Evolutionary conservation across 2,797 vertebrate species (phyloP).

Genomic region (Phataginus tetradactyla): DNA sequence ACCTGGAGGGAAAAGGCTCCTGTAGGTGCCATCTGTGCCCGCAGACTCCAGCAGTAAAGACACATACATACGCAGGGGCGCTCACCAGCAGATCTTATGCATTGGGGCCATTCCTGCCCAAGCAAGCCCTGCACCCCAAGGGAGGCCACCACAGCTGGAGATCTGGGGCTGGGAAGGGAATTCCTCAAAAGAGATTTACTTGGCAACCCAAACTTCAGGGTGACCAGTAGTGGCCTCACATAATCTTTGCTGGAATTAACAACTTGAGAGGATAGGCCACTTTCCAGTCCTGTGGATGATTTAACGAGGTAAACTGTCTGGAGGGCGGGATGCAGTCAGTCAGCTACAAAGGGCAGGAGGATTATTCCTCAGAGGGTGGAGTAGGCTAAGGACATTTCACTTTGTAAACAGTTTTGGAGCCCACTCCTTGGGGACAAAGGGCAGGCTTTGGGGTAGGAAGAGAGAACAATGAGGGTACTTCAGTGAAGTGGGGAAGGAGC

Average conservation of each 20-base stretch:
- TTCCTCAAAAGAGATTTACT: background rate
- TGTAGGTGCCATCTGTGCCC: background rate
- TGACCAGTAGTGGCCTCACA: background rate
- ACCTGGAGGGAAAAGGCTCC: background rate
- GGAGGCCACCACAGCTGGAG: background rate
- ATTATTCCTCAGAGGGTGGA: background rate
- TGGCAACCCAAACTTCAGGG: slow-evolving; percentile 7
- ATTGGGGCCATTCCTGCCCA: background rate
- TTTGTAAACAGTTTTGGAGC: slow-evolving; percentile 20
- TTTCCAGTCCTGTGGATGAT: background rate
- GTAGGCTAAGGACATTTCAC: background rate
- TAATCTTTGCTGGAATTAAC: slow-evolving; percentile 44
- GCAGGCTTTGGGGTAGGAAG: background rate
- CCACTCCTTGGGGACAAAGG: background rate
- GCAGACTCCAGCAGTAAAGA: background rate
- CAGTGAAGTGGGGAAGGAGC: background rate
- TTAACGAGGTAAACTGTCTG: background rate
- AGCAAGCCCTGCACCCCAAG: background rate
- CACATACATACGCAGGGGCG: accelerated
- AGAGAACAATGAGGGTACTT: background rate
- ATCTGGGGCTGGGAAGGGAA: background rate
- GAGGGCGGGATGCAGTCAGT: background rate
- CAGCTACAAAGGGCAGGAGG: background rate
- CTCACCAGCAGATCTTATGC: background rate
- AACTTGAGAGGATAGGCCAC: background rate